These are phyloP conservation scores for Gulo gulo DNA, from an alignment of 2,113 vertebrate species.

Conservation along the genomic window DNA sequence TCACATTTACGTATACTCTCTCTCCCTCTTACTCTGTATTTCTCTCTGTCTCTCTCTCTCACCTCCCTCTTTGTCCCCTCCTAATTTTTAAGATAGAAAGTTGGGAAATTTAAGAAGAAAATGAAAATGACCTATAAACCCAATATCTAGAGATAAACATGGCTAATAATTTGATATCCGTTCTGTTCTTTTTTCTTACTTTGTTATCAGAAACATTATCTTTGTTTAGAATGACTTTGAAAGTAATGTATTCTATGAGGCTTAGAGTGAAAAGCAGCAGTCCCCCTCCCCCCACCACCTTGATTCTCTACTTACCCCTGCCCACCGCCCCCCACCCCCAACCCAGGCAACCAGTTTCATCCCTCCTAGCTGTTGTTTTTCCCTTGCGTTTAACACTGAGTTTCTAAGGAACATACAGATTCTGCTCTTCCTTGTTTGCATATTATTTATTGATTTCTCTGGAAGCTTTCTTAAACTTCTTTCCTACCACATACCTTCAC, in stretches of 20 bases:
- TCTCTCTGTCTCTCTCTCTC: background rate
- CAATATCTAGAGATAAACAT: background rate
- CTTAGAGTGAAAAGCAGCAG: background rate
- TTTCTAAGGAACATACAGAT: background rate
- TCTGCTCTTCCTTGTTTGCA: background rate
- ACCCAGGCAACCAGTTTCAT: background rate
- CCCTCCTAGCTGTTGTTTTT: background rate
- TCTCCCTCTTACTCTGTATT: background rate
- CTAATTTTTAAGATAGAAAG: background rate
- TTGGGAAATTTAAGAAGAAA: background rate
- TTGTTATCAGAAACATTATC: background rate
- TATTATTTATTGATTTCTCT: background rate
- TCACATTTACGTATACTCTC: background rate
- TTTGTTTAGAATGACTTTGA: background rate
- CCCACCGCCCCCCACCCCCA: no score
- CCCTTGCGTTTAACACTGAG: background rate
- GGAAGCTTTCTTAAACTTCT: background rate
- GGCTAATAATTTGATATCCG: background rate
- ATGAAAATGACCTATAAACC: background rate
- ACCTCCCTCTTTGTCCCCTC: background rate
- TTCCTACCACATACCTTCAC: background rate
- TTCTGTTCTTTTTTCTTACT: background rate
- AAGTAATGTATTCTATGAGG: background rate
- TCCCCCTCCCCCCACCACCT: accelerated
- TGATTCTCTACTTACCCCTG: background rate